phyloP scores from a whole-genome alignment of 2,797 vertebrate genomes.

The Nasua narica region DNA sequence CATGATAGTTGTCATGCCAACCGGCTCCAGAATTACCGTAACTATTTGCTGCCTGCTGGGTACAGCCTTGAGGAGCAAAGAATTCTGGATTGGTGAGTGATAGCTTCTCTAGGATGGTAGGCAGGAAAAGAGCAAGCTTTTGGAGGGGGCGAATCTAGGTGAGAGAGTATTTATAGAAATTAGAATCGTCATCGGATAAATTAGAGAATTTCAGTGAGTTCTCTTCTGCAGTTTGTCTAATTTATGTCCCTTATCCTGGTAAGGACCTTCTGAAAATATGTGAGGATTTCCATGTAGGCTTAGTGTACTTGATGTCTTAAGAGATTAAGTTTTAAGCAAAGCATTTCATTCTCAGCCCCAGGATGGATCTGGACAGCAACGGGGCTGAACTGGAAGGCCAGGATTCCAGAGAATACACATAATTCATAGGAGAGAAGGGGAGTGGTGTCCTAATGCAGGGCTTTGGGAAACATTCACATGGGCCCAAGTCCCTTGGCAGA shows the following conservation, averaged over 20 bases:
- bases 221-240: not conserved
- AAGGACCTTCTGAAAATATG: constrained; percentile 1
- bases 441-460: not conserved
- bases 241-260: not conserved
- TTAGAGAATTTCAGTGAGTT: constrained; percentile 2
- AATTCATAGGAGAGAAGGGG: not conserved
- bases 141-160: not conserved
- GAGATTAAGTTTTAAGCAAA: not conserved
- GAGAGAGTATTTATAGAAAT: constrained; percentile 29
- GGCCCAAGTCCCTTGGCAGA: not conserved
- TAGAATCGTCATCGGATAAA: not conserved
- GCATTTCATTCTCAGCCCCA: not conserved
- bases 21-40: constrained; percentile 95
- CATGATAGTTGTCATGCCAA: constrained; percentile 96
- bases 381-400: not conserved
- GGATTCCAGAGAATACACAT: not conserved
- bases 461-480: not conserved
- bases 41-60: constrained; percentile 96
- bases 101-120: not conserved
- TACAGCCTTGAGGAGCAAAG: constrained; percentile 89
- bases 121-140: not conserved
- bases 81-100: constrained; percentile 92
- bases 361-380: not conserved
- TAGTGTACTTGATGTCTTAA: not conserved
- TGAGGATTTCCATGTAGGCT: not conserved